Evolutionary conservation across 2,888 invertebrate genomes (phyloP).

Genomic region (Aphidoletes aphidimyza): DNA sequence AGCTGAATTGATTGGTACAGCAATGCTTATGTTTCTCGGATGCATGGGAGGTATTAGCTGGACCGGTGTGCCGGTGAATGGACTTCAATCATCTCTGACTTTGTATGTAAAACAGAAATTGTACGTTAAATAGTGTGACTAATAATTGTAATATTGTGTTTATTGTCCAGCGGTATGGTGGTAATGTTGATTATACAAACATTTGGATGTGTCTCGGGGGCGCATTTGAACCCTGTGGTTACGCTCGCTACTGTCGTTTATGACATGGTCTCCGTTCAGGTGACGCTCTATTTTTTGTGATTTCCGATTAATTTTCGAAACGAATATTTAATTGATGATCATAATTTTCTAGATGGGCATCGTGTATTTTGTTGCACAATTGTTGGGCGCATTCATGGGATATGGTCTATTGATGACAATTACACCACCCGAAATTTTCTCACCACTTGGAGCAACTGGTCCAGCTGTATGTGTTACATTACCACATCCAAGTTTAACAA

Average conservation of each 20-base stretch:
- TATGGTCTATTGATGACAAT: constrained; percentile 75
- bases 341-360: constrained; percentile 69
- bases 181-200: constrained; percentile 77
- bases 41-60: constrained; percentile 74
- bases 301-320: no score
- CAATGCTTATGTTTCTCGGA: constrained; percentile 76
- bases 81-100: constrained; percentile 60
- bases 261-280: constrained; percentile 61
- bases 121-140: no score
- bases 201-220: constrained; percentile 81
- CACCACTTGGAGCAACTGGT: constrained; percentile 60
- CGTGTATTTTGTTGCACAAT: constrained; percentile 74
- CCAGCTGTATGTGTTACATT: constrained; percentile 74
- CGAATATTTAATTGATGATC: no score
- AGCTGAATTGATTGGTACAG: constrained; percentile 77
- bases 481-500: constrained; percentile 67
- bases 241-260: constrained; percentile 72
- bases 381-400: constrained; percentile 75
- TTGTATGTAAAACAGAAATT: no score
- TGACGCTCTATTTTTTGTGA: background rate
- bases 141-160: no score
- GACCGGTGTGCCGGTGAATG: constrained; percentile 62
- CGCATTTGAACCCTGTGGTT: constrained; percentile 82
- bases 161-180: no score
- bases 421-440: constrained; percentile 65